These are phyloP conservation scores for Callyntrura guangdongensis DNA, from an alignment of 2,888 invertebrate species.

Conservation along the genomic window DNA sequence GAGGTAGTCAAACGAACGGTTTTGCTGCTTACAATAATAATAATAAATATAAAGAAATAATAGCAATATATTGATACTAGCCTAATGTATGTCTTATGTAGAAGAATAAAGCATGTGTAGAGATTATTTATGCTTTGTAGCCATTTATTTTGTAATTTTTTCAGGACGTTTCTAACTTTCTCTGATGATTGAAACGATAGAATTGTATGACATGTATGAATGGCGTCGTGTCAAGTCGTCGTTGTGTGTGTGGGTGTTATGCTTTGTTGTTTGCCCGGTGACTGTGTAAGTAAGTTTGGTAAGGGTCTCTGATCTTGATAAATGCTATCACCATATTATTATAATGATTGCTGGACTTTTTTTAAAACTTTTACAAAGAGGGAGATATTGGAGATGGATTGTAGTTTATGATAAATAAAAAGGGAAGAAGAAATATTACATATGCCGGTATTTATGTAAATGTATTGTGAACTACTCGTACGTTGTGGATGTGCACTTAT, in stretches of 20 bases:
- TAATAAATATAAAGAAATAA: background rate
- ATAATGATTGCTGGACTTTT: slow-evolving; percentile 8
- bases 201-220: background rate
- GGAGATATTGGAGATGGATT: slow-evolving; percentile 22
- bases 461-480: background rate
- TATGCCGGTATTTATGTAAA: background rate
- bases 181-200: slow-evolving; percentile 36
- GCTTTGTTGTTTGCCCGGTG: background rate
- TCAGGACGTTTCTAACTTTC: background rate
- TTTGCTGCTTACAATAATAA: background rate
- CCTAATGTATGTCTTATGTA: background rate
- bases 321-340: background rate
- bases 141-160: slow-evolving; percentile 22
- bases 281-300: no score
- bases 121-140: slow-evolving; percentile 17
- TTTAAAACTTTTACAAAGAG: background rate
- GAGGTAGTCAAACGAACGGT: no score
- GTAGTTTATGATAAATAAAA: background rate
- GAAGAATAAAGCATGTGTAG: background rate
- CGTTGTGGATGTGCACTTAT: background rate
- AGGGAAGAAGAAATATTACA: background rate
- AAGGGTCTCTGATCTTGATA: slow-evolving; percentile 22
- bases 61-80: background rate
- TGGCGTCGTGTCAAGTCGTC: slow-evolving; percentile 6
- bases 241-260: slow-evolving; percentile 22